These are phyloP conservation scores for Venusia cambrica DNA, from an alignment of 2,888 invertebrate species.

Conservation along the genomic window DNA sequence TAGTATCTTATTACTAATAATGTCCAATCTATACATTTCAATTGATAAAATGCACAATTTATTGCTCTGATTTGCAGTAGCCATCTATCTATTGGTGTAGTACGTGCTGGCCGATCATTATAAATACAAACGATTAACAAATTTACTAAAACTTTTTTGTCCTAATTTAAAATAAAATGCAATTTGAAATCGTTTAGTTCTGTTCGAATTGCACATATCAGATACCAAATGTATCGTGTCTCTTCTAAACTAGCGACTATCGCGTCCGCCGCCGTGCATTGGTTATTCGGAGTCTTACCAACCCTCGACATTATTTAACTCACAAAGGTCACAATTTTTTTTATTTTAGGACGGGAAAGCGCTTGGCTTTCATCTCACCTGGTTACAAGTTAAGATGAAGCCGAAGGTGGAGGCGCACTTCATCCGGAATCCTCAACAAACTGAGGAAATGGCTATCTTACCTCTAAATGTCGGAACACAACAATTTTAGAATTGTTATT, in stretches of 20 bases:
- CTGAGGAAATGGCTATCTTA: too few species aligned
- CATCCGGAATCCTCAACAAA: too few species aligned
- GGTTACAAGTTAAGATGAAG: too few species aligned
- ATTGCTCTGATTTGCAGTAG: conserved; percentile 30
- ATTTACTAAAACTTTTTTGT: conserved; percentile 19
- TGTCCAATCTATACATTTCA: conserved; percentile 33
- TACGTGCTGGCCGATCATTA: too few species aligned
- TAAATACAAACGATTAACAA: conserved; percentile 11
- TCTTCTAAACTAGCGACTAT: conserved; percentile 70
- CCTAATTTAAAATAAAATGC: conserved; percentile 46
- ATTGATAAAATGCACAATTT: conserved; percentile 20
- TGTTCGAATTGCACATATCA: conserved; percentile 47
- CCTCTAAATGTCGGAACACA: too few species aligned
- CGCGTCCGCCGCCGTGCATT: conserved; percentile 24
- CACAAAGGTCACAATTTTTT: too few species aligned
- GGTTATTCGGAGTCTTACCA: neutral
- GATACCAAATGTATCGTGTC: conserved; percentile 43
- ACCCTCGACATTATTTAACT: neutral
- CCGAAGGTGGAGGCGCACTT: too few species aligned
- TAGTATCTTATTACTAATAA: too few species aligned
- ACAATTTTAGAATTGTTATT: too few species aligned
- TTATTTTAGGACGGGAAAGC: too few species aligned
- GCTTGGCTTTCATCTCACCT: too few species aligned
- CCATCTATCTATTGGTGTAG: too few species aligned
- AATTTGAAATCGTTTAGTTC: conserved; percentile 38